These are phyloP conservation scores for Aporophyla lueneburgensis DNA, from an alignment of 2,888 invertebrate genomes.

Conservation along the genomic window DNA sequence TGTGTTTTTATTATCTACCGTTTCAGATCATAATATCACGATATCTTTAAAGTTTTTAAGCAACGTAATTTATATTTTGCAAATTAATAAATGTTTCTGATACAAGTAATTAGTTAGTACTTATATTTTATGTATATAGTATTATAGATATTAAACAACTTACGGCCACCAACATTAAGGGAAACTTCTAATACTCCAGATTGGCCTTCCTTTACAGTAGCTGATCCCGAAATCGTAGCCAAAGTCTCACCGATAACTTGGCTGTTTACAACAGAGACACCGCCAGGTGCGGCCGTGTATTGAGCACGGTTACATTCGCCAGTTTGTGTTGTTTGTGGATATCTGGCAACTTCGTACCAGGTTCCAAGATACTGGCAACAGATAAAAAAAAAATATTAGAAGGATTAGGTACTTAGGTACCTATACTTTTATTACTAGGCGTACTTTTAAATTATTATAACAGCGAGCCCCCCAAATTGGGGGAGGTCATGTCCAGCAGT, in stretches of 20 bases:
- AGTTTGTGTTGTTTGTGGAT: slow-evolving; percentile 91
- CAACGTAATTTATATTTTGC: background rate
- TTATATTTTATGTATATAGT: too few species aligned
- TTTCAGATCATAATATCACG: background rate
- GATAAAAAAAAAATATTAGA: background rate
- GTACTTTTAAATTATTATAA: background rate
- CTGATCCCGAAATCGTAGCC: slow-evolving; percentile 87
- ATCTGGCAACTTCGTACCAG: slow-evolving; percentile 92
- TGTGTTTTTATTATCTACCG: background rate
- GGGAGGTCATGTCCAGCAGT: too few species aligned
- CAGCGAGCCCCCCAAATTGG: too few species aligned
- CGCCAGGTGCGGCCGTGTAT: slow-evolving; percentile 76
- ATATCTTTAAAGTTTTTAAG: background rate
- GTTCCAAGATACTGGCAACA: slow-evolving; percentile 71
- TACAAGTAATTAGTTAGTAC: background rate
- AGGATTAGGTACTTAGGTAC: too few species aligned
- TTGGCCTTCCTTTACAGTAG: slow-evolving; percentile 81
- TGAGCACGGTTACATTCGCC: slow-evolving; percentile 92
- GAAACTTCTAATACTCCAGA: slow-evolving; percentile 89
- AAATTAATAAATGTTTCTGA: too few species aligned
- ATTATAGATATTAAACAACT: slow-evolving; percentile 50
- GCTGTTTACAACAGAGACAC: slow-evolving; percentile 73
- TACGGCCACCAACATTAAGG: slow-evolving; percentile 89
- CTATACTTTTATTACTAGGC: too few species aligned
- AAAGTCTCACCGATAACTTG: slow-evolving; percentile 84